Conservation (phyloP, 2,797 vertebrate species). For the Microhierax caerulescens region DNA sequence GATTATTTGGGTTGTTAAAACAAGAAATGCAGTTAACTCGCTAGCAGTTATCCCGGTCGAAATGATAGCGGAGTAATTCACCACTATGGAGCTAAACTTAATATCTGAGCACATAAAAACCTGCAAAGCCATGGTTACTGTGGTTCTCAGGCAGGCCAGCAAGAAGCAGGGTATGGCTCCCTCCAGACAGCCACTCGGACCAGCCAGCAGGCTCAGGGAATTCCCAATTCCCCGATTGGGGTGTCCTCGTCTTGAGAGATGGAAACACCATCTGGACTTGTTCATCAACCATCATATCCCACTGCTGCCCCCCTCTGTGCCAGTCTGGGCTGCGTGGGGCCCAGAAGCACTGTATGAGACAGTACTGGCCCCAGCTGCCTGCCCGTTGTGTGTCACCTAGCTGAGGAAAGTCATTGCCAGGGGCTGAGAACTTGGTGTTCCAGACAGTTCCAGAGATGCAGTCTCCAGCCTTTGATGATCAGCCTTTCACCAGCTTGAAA, state of each 20-base stretch:
- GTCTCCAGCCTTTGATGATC: neutral
- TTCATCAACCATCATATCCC: neutral
- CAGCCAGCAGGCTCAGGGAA: neutral
- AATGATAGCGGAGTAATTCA: neutral
- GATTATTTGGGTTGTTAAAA: neutral
- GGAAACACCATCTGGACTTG: neutral
- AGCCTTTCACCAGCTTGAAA: neutral
- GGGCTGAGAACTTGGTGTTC: too few species aligned
- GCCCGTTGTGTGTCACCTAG: too few species aligned
- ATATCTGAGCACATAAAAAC: neutral
- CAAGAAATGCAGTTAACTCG: neutral
- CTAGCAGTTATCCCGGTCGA: accelerated
- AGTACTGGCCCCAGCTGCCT: neutral
- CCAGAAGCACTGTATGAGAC: neutral
- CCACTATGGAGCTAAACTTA: neutral
- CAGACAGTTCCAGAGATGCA: neutral
- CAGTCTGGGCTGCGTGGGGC: accelerated
- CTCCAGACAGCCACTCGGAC: accelerated
- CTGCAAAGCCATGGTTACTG: accelerated
- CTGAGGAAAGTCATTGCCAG: neutral
- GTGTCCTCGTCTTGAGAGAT: neutral
- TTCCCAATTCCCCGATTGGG: accelerated
- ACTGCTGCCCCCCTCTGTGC: neutral
- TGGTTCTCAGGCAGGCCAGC: neutral
- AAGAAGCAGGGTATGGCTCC: neutral